Evolutionary conservation across 2,113 vertebrate species (phyloP), one percentile per base, ranked within the genome.

Genomic region (Galemys pyrenaicus): DNA sequence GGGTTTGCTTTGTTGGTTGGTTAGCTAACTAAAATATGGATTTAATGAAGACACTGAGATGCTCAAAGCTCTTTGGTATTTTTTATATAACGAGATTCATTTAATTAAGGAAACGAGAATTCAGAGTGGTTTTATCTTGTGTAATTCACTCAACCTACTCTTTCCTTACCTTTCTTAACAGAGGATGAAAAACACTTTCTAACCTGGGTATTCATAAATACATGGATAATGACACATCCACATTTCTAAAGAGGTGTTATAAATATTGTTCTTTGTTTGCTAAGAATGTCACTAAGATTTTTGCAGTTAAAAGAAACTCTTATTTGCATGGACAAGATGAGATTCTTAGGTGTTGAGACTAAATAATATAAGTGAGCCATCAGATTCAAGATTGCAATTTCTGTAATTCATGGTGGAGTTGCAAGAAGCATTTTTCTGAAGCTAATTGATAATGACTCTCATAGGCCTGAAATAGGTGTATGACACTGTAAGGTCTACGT

Each of bases 381-480:
- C 41, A 95, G 41, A 71, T 41, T 2, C 39, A 87, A 94, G 62
- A 60, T 49, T 88, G 3, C 20, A 75, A 87, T 75, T 83, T 94
- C 39, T 80, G 12, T 70, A 92, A 68, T 49, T 90, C 90, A 84
- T 58, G 81, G n/a, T 26, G 19, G 5, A 54, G 7, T 17, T 75
- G 16, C 22, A 88, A 67, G 17, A 37, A 67, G 20, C 26, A 85
- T 56, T 67, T 96, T 65, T 74, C 17, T 79, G 9, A 60, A 19
- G 13, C 46, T 94, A 74, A 82, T 20, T 87, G 77, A 81, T 51
- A 71, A 39, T 8, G 26, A 0, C 9, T 74, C 37, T 74, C 13
- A 54, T 62, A 49, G 2, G 24, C 75, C 22, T 79, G 46, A 74
- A 70, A 73, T 20, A 67, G 8, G 93, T 62, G 5, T 11, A n/a